These are phyloP conservation scores for Upupa epops DNA, from an alignment of 2,113 vertebrate species.

Conservation along the genomic window DNA sequence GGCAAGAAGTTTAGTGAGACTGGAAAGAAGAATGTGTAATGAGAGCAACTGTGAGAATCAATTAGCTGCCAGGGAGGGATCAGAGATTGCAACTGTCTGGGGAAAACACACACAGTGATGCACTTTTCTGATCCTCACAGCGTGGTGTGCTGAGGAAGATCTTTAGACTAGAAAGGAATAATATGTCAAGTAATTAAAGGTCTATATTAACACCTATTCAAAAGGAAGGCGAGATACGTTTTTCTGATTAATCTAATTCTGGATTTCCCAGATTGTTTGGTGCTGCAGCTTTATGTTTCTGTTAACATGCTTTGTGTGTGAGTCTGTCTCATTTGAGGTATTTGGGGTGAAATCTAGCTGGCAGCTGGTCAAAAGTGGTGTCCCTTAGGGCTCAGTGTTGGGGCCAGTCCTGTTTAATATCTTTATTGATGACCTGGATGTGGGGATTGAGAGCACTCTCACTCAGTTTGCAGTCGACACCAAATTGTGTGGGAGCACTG, in stretches of 20 bases:
- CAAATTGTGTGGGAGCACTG: too few species aligned
- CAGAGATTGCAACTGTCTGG: background rate
- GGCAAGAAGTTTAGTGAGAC: background rate
- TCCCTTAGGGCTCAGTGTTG: too few species aligned
- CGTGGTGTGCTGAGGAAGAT: background rate
- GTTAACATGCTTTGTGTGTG: rapidly evolving
- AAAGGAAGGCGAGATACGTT: background rate
- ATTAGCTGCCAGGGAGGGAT: background rate
- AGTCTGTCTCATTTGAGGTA: background rate
- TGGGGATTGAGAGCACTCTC: too few species aligned
- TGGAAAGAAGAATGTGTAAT: background rate
- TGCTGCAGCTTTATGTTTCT: background rate
- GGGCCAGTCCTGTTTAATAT: too few species aligned
- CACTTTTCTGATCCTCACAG: background rate
- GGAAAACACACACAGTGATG: background rate
- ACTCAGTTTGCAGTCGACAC: too few species aligned
- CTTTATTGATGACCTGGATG: too few species aligned
- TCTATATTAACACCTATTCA: background rate
- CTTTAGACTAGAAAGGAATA: background rate
- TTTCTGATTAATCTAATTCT: background rate
- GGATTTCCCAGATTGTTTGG: background rate
- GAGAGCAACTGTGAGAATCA: background rate
- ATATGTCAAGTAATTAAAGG: background rate
- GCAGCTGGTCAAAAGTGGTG: too few species aligned
- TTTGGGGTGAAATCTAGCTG: too few species aligned